These are phyloP conservation scores for Thalassoma bifasciatum DNA, from an alignment of 2,113 vertebrate species.

Conservation along the genomic window DNA sequence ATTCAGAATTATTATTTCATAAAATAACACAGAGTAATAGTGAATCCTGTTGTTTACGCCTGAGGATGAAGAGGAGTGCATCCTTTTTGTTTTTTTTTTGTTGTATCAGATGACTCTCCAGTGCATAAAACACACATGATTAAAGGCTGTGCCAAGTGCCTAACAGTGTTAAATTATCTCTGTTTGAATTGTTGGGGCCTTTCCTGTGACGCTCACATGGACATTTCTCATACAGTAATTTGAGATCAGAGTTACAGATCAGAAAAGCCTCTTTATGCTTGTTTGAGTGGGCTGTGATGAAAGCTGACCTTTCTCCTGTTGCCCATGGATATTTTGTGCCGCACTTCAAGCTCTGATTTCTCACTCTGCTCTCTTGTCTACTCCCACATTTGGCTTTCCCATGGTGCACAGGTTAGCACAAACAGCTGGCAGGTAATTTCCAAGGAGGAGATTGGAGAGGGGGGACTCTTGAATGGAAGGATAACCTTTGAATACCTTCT, in stretches of 20 bases:
- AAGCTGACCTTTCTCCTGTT: slow-evolving; percentile 36
- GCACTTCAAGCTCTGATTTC: slow-evolving; percentile 48
- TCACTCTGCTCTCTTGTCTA: slow-evolving; percentile 18
- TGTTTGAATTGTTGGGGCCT: not conserved
- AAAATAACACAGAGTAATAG: not conserved
- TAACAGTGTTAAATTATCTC: not conserved
- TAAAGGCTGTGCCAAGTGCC: not conserved
- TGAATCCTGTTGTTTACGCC: slow-evolving; percentile 40
- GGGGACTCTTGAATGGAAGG: slow-evolving; percentile 23
- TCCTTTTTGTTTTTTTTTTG: not conserved
- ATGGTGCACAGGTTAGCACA: slow-evolving; percentile 42
- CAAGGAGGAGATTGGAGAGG: slow-evolving; percentile 36
- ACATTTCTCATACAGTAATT: slow-evolving; percentile 8
- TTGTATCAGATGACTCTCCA: slow-evolving; percentile 23
- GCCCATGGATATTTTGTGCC: slow-evolving; percentile 30
- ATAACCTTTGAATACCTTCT: slow-evolving; percentile 53
- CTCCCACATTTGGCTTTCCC: slow-evolving; percentile 46
- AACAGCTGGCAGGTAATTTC: slow-evolving; percentile 68
- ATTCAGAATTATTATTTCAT: not conserved
- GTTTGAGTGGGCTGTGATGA: slow-evolving; percentile 38
- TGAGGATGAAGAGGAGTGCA: not conserved
- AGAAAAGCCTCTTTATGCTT: slow-evolving; percentile 3
- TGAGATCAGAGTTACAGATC: slow-evolving; percentile 14
- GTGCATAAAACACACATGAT: slow-evolving; percentile 9
- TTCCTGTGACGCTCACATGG: slow-evolving; percentile 5